Percentiles rank a stretch among this genome's conserved stretches.
Evolutionary conservation across 2,797 vertebrate genomes (phyloP).

Genomic region (Furcifer pardalis): DNA sequence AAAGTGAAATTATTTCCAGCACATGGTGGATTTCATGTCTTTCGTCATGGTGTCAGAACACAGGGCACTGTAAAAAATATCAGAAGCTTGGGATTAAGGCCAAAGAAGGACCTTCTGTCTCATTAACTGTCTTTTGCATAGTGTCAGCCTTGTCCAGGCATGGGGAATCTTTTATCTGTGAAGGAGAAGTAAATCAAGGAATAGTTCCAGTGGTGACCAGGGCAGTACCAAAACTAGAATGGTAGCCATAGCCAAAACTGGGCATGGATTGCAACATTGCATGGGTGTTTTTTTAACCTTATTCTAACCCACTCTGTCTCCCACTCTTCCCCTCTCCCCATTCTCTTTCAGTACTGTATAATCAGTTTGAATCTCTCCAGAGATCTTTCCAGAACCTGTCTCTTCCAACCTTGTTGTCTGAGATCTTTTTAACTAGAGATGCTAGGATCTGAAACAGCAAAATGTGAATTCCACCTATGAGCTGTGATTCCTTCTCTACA

Average conservation of each 20-base stretch:
- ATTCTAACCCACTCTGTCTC: background rate
- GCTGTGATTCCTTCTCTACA: too few relatives aligned
- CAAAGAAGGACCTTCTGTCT: background rate
- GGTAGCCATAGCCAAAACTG: background rate
- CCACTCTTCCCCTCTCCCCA: background rate
- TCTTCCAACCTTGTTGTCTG: background rate
- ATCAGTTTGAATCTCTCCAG: too few relatives aligned
- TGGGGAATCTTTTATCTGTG: background rate
- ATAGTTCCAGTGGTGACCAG: background rate
- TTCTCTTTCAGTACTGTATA: background rate
- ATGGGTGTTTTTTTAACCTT: background rate
- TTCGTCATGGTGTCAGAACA: background rate
- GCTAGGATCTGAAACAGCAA: too few relatives aligned
- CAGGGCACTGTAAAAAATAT: background rate
- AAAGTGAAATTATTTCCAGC: background rate
- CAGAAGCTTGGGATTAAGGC: background rate
- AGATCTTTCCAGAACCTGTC: background rate
- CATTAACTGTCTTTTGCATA: background rate
- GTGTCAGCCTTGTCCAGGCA: too few relatives aligned
- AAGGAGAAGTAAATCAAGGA: background rate
- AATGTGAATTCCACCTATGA: background rate
- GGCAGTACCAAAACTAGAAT: background rate
- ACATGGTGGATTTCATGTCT: background rate
- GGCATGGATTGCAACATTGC: background rate
- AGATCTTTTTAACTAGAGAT: background rate